Evolutionary conservation across 2,113 vertebrate genomes (phyloP), one percentile per base, ranked within the genome.

Genomic region (Penelope pileata): DNA sequence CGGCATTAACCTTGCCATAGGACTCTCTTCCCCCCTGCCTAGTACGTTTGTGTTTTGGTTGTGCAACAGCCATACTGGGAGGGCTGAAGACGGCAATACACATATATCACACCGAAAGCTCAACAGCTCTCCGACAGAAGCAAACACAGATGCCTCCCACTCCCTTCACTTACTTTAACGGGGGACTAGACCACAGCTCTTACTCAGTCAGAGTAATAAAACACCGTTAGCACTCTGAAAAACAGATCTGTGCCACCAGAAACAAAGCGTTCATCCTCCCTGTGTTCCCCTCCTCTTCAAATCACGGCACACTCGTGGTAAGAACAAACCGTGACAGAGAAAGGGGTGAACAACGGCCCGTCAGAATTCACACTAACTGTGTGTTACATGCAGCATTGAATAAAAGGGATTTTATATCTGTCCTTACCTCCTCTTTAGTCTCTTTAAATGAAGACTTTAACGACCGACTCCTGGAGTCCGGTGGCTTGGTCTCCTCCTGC

Each of bases 351-450:
- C 48, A 64, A 79, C 92, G 47, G 51, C 6, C 0, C 59, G 58
- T 50, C 54, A 91, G 58, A 91, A 93, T 92, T 93, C 59, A 68
- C 22, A 48, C 27, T 32, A 75, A 34, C 76, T 91, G 69, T 48
- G 54, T 3, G 32, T 58, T 56, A 56, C 9, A 6, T 56, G 60
- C 40, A 73, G 16, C 21, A 27, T 70, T 73, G 80, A 22, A n/a
- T 75, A 62, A 88, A 69, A 85, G 58, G 86, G 40, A 26, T 32
- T 81, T 68, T n/a, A 7, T 2, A 22, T 26, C 12, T 32, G 10
- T 76, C 58, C 98, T 98, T 98, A 99, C 99, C 98, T 99, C 99
- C 59, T 98, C 98, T 86, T 98, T 99, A 78, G 91, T 96, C 59
- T 99, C 99, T 93, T 98, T 99, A 97, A 99, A 98, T 0, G 99